Base-by-base conservation (phyloP, 2,113 vertebrate species). In the Dissostichus mawsoni region DNA sequence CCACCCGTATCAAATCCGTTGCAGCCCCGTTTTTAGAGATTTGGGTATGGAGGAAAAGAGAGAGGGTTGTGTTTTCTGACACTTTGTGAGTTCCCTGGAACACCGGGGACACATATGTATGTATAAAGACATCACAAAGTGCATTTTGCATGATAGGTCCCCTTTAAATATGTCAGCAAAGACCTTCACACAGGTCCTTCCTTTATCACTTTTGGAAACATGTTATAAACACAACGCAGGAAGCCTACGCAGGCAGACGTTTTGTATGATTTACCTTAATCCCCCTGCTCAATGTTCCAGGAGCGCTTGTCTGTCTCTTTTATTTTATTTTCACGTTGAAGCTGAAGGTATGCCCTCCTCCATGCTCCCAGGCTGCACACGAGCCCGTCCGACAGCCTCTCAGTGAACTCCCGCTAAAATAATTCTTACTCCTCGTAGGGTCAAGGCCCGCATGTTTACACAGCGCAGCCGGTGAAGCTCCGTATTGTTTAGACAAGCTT, bases 401-500 rank as follows among this genome's bases (percentile, higher is more conserved):
- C 63, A 16, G 78, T 91, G 88, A 92, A 93, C 89, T 90, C 87
- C 78, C 47, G 41, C 91, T 81, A 41, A 82, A 89, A 91, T 85
- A 94, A 91, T 92, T 83, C 82, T 87, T 85, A 84, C 92, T 93
- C 88, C 84, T 92, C 87, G 23, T 53, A 25, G 90, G 92, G 93
- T 96, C 94, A 87, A 88, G 90, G 86, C 93, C 87, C 36, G 11
- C 82, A 57, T 95, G 94, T 96, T 96, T 96, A 95, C 87, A 92
- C 75, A 93, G 92, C 57, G 69, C 93, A 95, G 94, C 93, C 90
- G 86, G 92, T 82, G 88, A 92, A 92, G 88, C 89, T 92, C 90
- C 76, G 63, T 90, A 72, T 64, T 95, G 94, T 95, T 96, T 95
- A 91, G 93, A 95, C 86, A 95, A 94, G 93, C 92, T 91, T 93